Conservation (phyloP, 2,888 invertebrate species). For the Sturmia bella region DNA sequence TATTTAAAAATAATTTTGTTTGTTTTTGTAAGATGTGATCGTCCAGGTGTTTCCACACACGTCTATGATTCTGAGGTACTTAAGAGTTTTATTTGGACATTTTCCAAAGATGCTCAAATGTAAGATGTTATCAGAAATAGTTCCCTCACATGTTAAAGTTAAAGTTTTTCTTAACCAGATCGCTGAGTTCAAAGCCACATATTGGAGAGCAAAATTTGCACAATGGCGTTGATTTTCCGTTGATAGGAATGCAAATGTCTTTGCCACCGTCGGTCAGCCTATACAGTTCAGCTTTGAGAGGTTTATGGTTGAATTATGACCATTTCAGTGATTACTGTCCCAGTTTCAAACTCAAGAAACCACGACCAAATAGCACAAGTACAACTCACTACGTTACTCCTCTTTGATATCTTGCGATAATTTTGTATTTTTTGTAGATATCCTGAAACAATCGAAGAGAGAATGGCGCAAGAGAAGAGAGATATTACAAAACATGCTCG, state of each 20-base stretch:
- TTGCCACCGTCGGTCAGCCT: conserved; percentile 82
- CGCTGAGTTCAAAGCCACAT: conserved; percentile 76
- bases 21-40: conserved; percentile 76
- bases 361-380: conserved; percentile 76
- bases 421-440: conserved; percentile 72
- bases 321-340: conserved; percentile 83
- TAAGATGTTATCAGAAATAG: conserved; percentile 61
- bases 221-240: conserved; percentile 82
- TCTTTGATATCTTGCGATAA: background rate
- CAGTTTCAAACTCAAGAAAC: conserved; percentile 76
- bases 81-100: conserved; percentile 80
- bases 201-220: conserved; percentile 79
- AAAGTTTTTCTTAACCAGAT: conserved; percentile 67
- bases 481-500: conserved; percentile 79
- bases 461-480: conserved; percentile 82
- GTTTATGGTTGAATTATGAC: conserved; percentile 83
- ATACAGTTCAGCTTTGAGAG: conserved; percentile 82
- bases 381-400: conserved; percentile 27
- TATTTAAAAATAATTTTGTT: background rate
- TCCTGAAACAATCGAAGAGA: conserved; percentile 79
- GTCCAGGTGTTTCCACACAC: conserved; percentile 79
- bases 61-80: conserved; percentile 79
- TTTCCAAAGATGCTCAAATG: conserved; percentile 80
- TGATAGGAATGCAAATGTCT: conserved; percentile 81
- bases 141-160: background rate